These are phyloP conservation scores for Tortricodes alternella DNA, from an alignment of 2,888 invertebrate genomes.

Conservation along the genomic window DNA sequence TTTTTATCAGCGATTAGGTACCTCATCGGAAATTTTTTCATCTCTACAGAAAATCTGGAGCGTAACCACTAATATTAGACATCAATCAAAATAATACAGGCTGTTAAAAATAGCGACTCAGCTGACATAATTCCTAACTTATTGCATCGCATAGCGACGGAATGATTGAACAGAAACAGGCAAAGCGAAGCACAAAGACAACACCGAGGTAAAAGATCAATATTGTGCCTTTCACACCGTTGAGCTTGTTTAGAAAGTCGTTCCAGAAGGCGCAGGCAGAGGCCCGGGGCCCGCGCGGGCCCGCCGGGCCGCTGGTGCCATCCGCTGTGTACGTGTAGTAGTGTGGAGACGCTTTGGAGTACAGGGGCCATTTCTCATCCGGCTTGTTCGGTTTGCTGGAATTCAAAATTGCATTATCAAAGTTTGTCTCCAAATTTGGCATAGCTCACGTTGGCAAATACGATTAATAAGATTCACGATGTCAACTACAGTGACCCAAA, in stretches of 20 bases:
- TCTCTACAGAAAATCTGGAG: too few relatives aligned
- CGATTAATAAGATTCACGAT: too few relatives aligned
- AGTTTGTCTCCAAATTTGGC: too few relatives aligned
- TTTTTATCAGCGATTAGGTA: too few relatives aligned
- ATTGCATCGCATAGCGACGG: background rate
- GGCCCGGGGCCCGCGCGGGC: slow-evolving; percentile 89
- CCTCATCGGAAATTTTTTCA: too few relatives aligned
- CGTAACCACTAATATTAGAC: too few relatives aligned
- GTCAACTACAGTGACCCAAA: too few relatives aligned
- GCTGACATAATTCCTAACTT: too few relatives aligned
- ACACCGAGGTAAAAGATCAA: slow-evolving; percentile 21
- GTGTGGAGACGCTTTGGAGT: slow-evolving; percentile 91
- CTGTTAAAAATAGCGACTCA: too few relatives aligned
- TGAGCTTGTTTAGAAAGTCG: slow-evolving; percentile 94
- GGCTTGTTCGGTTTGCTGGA: slow-evolving; percentile 85
- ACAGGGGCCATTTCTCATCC: slow-evolving; percentile 93
- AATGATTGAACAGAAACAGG: background rate
- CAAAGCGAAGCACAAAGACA: slow-evolving; percentile 20
- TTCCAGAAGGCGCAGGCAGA: slow-evolving; percentile 98
- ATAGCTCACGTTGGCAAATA: too few relatives aligned
- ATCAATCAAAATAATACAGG: too few relatives aligned
- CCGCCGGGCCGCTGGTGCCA: slow-evolving; percentile 84
- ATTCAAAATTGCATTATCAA: background rate
- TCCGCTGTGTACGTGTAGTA: slow-evolving; percentile 96
- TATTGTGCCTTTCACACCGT: slow-evolving; percentile 77